These are phyloP conservation scores for Diarsia mendica DNA, from an alignment of 2,888 invertebrate species.

Conservation along the genomic window DNA sequence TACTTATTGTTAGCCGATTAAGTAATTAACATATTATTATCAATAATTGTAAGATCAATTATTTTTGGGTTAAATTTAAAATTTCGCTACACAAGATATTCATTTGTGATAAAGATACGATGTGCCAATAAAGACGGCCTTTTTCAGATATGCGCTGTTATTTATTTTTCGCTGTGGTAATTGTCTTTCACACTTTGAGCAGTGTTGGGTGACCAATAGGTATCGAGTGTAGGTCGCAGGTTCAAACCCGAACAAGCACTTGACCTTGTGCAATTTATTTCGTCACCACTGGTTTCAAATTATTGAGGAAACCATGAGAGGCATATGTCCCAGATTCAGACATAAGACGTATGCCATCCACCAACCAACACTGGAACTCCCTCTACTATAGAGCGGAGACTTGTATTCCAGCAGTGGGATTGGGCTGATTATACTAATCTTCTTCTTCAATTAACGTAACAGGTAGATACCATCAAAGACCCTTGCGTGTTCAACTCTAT, in stretches of 20 bases:
- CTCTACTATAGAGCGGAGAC: not conserved
- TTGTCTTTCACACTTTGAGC: not conserved
- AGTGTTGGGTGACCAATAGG: not conserved
- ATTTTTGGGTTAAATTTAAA: not conserved
- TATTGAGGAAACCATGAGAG: not conserved
- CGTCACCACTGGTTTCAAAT: not conserved
- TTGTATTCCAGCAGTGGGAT: not conserved
- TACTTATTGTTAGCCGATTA: not conserved
- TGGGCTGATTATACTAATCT: not conserved
- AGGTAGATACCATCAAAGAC: conserved; percentile 78
- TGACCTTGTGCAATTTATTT: not conserved
- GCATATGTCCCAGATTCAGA: not conserved
- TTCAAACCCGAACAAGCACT: not conserved
- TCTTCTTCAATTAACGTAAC: conserved; percentile 17
- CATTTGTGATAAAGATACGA: not conserved
- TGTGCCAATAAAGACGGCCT: not conserved
- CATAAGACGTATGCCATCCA: not conserved
- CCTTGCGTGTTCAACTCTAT: conserved; percentile 85
- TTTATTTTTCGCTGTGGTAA: not conserved
- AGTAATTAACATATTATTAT: not conserved
- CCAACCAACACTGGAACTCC: not conserved
- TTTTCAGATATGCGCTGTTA: not conserved
- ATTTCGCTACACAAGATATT: not conserved
- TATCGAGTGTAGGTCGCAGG: not conserved
- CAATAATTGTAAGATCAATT: not conserved